These are phyloP conservation scores for Cyrtonyx montezumae DNA, from an alignment of 2,113 vertebrate species.

Conservation along the genomic window DNA sequence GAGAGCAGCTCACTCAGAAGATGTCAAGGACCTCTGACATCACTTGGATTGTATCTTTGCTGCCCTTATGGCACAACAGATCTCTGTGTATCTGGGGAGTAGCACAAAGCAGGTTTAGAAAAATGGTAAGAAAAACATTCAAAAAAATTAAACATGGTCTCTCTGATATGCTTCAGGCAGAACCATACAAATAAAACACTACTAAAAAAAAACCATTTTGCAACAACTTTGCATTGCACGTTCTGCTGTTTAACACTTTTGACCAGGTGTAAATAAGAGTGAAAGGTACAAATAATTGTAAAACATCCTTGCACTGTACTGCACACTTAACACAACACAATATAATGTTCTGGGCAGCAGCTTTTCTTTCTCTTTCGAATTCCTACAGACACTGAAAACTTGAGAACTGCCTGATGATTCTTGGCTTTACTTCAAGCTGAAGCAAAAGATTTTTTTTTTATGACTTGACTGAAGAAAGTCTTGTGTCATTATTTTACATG, in stretches of 20 bases:
- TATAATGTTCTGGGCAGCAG: background rate
- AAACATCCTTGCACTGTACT: background rate
- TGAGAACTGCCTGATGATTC: constrained; percentile 24
- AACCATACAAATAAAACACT: background rate
- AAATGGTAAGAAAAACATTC: background rate
- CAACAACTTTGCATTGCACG: background rate
- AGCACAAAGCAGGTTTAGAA: background rate
- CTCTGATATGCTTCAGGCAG: background rate
- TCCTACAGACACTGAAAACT: background rate
- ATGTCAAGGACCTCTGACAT: background rate
- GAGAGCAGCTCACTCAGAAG: background rate
- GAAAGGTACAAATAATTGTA: constrained; percentile 6
- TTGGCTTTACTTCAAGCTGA: constrained; percentile 40
- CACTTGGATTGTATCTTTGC: background rate
- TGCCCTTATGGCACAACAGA: background rate
- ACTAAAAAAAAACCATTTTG: background rate
- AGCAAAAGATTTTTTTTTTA: background rate
- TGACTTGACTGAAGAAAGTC: constrained; percentile 42
- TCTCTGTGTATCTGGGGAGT: background rate
- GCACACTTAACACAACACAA: background rate
- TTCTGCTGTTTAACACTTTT: background rate
- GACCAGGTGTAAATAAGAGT: background rate
- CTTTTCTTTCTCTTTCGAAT: background rate
- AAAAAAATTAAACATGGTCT: background rate
- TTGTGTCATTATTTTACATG: constrained; percentile 49